Percentiles rank a stretch among this genome's conserved stretches.
phyloP scores from a whole-genome alignment of 2,797 vertebrate genomes.

The Cryptoblepharus egeriae region DNA sequence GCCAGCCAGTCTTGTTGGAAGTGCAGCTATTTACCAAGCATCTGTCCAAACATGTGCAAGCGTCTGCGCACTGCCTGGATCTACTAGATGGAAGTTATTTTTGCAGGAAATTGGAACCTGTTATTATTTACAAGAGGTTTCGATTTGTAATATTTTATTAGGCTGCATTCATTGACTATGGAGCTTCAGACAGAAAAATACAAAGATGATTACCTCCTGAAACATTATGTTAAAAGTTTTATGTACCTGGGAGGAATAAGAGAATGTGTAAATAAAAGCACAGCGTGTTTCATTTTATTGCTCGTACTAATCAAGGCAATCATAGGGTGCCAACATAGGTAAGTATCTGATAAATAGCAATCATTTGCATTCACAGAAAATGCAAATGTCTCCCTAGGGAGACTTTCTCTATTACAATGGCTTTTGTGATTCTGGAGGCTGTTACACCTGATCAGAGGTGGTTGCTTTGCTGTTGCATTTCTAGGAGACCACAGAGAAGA shows the following conservation, averaged over 20 bases:
- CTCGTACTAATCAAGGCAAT: slow-evolving; percentile 59
- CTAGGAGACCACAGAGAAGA: slow-evolving; percentile 24
- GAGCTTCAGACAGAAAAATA: slow-evolving; percentile 40
- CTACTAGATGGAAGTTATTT: slow-evolving; percentile 72
- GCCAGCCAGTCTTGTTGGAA: slow-evolving; percentile 49
- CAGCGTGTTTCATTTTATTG: slow-evolving; percentile 62
- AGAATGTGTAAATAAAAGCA: slow-evolving; percentile 64
- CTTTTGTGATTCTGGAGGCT: neutral
- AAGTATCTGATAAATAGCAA: slow-evolving; percentile 40
- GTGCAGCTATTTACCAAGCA: slow-evolving; percentile 62
- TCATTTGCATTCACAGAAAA: slow-evolving; percentile 39
- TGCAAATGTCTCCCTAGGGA: slow-evolving; percentile 49
- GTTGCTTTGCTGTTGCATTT: neutral
- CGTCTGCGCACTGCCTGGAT: slow-evolving; percentile 46
- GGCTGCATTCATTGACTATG: slow-evolving; percentile 51
- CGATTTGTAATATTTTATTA: slow-evolving; percentile 73
- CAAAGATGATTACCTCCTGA: slow-evolving; percentile 59
- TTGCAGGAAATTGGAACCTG: slow-evolving; percentile 61
- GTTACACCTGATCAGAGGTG: neutral
- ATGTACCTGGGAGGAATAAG: slow-evolving; percentile 65
- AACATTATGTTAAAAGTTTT: slow-evolving; percentile 66
- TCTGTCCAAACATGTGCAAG: slow-evolving; percentile 63
- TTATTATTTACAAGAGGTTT: slow-evolving; percentile 67
- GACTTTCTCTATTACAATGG: slow-evolving; percentile 5
- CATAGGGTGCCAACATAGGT: slow-evolving; percentile 40